phyloP scores from a whole-genome alignment of 2,888 invertebrate species.

The Micoletzkya japonica region DNA sequence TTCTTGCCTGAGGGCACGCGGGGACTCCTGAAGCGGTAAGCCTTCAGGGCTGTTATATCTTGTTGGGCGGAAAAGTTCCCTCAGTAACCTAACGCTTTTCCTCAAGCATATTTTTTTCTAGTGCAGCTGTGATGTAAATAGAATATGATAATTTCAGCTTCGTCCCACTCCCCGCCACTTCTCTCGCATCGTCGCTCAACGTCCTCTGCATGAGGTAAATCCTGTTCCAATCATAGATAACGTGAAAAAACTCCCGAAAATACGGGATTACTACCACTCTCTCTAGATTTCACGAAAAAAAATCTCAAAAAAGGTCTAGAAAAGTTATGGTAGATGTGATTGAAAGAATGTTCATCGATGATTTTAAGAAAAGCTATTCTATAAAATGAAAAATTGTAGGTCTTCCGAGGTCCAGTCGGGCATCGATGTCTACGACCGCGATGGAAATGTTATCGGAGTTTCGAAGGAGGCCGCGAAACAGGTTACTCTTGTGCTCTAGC shows the following conservation, averaged over 20 bases:
- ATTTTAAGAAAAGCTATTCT: too few relatives aligned
- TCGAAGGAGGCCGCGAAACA: constrained; percentile 68
- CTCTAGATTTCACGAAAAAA: too few relatives aligned
- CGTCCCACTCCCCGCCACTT: constrained; percentile 57
- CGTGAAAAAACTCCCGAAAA: background rate
- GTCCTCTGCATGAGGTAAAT: constrained; percentile 68
- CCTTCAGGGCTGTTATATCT: too few relatives aligned
- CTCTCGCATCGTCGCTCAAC: constrained; percentile 63
- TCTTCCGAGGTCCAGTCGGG: constrained; percentile 65
- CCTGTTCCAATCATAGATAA: constrained; percentile 52
- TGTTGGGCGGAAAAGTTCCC: too few relatives aligned
- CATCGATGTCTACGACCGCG: constrained; percentile 66
- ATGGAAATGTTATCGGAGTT: constrained; percentile 66
- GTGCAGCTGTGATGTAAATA: too few relatives aligned
- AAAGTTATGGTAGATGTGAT: too few relatives aligned
- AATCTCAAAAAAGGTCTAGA: too few relatives aligned
- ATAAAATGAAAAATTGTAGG: constrained; percentile 48
- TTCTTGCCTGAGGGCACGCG: constrained; percentile 63
- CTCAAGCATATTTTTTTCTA: too few relatives aligned
- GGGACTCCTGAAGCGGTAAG: constrained; percentile 66
- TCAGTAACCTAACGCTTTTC: too few relatives aligned
- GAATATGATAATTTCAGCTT: constrained; percentile 42
- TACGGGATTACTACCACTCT: too few relatives aligned
- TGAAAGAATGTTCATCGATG: too few relatives aligned
- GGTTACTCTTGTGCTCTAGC: constrained; percentile 50